A percentile compares a stretch with the other conserved stretches of the same genome.
Conservation (phyloP, 2,888 invertebrate species). For the Lepas anatifera region DNA sequence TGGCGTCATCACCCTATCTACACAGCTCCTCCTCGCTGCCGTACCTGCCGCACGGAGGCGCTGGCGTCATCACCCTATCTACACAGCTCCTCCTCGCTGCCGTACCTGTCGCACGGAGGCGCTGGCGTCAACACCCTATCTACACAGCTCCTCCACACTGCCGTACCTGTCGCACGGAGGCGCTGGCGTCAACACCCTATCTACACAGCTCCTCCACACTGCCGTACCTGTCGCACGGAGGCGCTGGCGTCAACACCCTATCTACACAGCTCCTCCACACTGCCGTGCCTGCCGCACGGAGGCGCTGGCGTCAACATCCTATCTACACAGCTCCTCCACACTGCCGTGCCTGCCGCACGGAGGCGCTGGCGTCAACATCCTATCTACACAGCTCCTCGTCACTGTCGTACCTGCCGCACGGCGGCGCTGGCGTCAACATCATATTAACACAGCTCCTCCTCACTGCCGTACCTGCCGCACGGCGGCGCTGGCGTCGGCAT, state of each 20-base stretch:
- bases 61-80: slow-evolving; percentile 65
- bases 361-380: no score
- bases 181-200: slow-evolving; percentile 12
- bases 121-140: not conserved
- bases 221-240: not conserved
- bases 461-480: slow-evolving; percentile 87
- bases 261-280: no score
- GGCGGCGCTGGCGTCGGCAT: no score
- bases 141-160: not conserved
- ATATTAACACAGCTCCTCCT: slow-evolving; percentile 84
- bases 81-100: slow-evolving; percentile 75
- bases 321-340: no score
- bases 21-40: slow-evolving; percentile 89
- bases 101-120: no score
- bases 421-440: slow-evolving; percentile 50
- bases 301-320: no score
- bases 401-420: slow-evolving; percentile 57
- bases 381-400: slow-evolving; percentile 91
- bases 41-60: slow-evolving; percentile 44
- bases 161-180: not conserved
- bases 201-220: not conserved
- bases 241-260: no score
- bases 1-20: slow-evolving; percentile 65
- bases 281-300: no score
- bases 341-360: no score